Conservation (phyloP, 2,888 invertebrate genomes). For the Hanleya hanleyi region DNA sequence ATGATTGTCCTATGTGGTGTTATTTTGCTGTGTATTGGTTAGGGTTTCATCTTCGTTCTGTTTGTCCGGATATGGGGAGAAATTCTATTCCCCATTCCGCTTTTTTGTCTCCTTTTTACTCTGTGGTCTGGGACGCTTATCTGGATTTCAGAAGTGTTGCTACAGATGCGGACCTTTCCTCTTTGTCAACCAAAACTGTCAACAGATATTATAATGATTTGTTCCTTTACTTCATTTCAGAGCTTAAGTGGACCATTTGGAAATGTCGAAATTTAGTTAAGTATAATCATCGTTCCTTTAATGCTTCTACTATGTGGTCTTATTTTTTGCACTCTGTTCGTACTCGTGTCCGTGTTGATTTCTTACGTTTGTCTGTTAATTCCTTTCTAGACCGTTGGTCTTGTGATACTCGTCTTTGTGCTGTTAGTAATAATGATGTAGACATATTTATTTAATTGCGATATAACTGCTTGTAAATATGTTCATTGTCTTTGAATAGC, state of each 20-base stretch:
- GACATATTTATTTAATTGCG: too few species aligned
- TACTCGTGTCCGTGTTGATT: neutral
- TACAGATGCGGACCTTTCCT: neutral
- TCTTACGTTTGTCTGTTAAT: neutral
- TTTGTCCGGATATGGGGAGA: neutral
- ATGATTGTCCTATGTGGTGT: neutral
- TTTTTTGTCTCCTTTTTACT: neutral
- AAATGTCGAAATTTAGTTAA: neutral
- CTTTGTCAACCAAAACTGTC: neutral
- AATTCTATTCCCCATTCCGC: neutral
- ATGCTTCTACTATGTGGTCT: neutral
- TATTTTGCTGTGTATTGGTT: constrained; percentile 4
- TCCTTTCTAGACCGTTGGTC: neutral
- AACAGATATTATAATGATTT: neutral
- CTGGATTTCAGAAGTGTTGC: neutral
- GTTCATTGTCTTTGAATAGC: too few species aligned
- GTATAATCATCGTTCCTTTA: neutral
- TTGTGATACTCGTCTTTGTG: neutral
- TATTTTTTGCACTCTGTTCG: neutral
- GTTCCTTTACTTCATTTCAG: neutral
- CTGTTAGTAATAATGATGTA: too few species aligned
- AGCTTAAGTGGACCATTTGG: neutral
- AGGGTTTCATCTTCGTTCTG: neutral
- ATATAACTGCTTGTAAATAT: too few species aligned
- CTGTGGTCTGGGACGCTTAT: neutral